Percentiles rank a stretch among this genome's conserved stretches.
These are phyloP conservation scores for Tylochromis polylepis DNA, from an alignment of 2,113 vertebrate genomes.

Conservation along the genomic window DNA sequence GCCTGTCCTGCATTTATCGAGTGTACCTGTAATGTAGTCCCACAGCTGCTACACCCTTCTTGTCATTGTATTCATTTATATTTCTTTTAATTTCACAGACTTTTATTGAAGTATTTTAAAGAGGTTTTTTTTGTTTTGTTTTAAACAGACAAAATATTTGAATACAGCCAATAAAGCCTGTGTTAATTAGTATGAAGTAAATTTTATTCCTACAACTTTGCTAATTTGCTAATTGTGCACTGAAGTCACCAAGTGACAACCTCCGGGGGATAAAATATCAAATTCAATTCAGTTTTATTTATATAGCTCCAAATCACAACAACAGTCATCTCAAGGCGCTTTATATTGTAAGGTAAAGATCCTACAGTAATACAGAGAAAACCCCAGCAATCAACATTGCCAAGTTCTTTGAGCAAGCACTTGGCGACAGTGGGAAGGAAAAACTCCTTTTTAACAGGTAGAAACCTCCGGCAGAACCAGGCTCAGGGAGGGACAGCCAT, in stretches of 20 bases:
- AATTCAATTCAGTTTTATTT: not conserved
- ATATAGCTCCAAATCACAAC: not conserved
- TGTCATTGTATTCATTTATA: not conserved
- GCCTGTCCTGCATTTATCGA: not conserved
- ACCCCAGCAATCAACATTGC: not conserved
- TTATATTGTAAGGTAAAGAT: not conserved
- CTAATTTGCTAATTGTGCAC: not conserved
- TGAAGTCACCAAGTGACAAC: not conserved
- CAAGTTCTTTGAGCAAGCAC: not conserved
- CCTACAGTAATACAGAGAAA: not conserved
- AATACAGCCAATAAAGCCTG: not conserved
- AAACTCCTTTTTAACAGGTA: too few species aligned
- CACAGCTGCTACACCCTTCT: not conserved
- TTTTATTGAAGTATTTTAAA: not conserved
- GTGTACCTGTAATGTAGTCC: not conserved
- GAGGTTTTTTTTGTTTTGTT: accelerated
- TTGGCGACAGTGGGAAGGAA: not conserved
- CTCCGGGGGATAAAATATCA: not conserved
- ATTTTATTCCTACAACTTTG: not conserved
- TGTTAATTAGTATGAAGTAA: accelerated
- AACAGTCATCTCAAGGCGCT: not conserved
- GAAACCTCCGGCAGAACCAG: accelerated
- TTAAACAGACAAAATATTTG: not conserved
- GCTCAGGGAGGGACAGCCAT: accelerated
- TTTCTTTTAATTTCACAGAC: not conserved